Base-by-base conservation (phyloP, 2,888 invertebrate species). In the Nomada ferruginata region DNA sequence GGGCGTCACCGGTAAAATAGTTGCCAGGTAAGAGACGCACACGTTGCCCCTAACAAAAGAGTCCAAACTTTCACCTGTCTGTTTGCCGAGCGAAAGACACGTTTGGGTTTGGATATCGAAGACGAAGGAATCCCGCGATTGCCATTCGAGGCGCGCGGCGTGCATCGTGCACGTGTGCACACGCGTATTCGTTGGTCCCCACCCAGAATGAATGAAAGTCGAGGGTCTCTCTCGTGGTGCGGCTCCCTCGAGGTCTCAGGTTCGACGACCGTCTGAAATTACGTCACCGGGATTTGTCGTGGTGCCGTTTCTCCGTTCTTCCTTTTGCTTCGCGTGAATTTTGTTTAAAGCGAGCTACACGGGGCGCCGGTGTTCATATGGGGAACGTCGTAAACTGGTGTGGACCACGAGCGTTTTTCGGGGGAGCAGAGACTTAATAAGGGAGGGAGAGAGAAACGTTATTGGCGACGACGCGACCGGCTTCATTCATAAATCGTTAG, bases 221-320 rank as follows among this genome's bases (percentile, higher is more conserved):
- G 71, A 47, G 68, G 66, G 65, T 71, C 71, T 71, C 69, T 47
- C 76, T 75, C 76, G 74, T 70, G 69, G 69, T 81, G 75, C 63
- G 77, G 23, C 53, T 75, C 69, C 61, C 69, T 71, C 81, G 85
- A 76, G 80, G 84, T 85, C 89, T 87, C 73, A 81, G 83, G 92
- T 91, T 91, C 90, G 89, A 89, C 87, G 91, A 91, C 91, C 91
- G 86, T 79, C 42, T 69, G 74, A 76, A 86, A 89, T 91, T 91
- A 85, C 89, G 88, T 90, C 89, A 91, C 72, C 76, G 66, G 69
- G 68, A 86, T 80, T 80, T 85, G 61, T 80, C 79, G 59, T 72
- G 73, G 44, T 60, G 66, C 57, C 55, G 75, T 52, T 52, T 44
- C 53, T 53, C 50, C 63, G 47, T 52, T 15, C 26, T 13, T 50